Conservation (phyloP, 2,888 invertebrate species). For the Brenthis daphne region DNA sequence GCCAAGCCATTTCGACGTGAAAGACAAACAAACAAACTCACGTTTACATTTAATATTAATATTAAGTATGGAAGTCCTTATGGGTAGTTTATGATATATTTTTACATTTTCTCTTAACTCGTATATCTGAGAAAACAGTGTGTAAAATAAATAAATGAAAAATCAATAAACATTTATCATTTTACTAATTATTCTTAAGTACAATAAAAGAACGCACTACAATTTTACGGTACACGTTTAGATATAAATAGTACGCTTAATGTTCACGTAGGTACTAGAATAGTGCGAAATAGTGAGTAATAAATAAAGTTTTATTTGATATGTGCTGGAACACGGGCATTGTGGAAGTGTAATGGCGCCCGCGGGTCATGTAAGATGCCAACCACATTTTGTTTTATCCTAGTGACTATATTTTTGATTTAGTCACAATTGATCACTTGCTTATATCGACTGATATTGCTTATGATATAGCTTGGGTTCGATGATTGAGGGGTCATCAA, state of each 20-base stretch:
- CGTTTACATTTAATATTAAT: too few species aligned
- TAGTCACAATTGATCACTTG: conserved; percentile 10
- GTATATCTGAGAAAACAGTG: too few species aligned
- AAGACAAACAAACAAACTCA: too few species aligned
- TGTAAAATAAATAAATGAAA: too few species aligned
- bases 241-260: conserved; percentile 34
- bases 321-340: conserved; percentile 54
- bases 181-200: neutral
- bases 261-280: conserved; percentile 35
- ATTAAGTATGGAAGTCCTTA: too few species aligned
- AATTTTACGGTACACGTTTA: conserved; percentile 20
- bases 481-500: too few species aligned
- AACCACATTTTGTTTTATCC: conserved; percentile 52
- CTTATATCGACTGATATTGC: neutral
- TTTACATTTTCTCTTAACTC: too few species aligned
- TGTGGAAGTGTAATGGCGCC: conserved; percentile 53
- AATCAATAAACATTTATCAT: neutral
- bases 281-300: conserved; percentile 52
- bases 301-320: conserved; percentile 72
- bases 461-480: neutral
- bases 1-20: too few species aligned
- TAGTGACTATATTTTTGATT: conserved; percentile 24
- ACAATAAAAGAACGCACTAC: neutral
- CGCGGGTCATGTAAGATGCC: conserved; percentile 59
- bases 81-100: too few species aligned